A percentile compares a stretch with the other conserved stretches of the same genome.
phyloP scores from a whole-genome alignment of 2,888 invertebrate genomes.

The Tetranychus piercei region DNA sequence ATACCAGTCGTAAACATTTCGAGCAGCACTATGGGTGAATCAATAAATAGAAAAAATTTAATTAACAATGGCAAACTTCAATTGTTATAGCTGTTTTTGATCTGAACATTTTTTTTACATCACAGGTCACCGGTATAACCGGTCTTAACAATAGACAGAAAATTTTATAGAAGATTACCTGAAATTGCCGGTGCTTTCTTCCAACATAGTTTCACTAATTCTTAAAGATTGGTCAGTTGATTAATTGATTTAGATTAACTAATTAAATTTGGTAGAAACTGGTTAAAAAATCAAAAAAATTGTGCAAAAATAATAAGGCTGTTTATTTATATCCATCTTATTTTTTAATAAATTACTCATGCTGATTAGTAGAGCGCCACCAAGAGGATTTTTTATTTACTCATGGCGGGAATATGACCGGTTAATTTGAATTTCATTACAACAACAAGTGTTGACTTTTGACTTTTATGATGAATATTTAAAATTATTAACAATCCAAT shows the following conservation, averaged over 20 bases:
- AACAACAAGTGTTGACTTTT: no score
- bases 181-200: constrained; percentile 23
- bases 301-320: neutral
- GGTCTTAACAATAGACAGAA: neutral
- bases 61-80: neutral
- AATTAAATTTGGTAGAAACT: neutral
- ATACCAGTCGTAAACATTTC: constrained; percentile 51
- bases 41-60: neutral
- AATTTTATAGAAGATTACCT: constrained; percentile 7
- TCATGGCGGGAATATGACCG: neutral
- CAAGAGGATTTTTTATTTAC: no score
- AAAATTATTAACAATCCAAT: no score
- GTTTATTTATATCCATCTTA: no score
- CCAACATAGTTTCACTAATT: constrained; percentile 15
- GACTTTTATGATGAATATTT: no score
- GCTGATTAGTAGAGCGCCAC: neutral
- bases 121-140: neutral
- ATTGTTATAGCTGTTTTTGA: neutral
- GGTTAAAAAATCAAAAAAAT: neutral
- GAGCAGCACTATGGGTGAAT: constrained; percentile 7
- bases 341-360: no score
- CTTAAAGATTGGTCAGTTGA: neutral
- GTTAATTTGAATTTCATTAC: neutral
- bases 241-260: neutral
- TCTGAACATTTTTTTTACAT: neutral